phyloP scores from a whole-genome alignment of 2,888 invertebrate species.

The Bursaphelenchus okinawaensis region DNA sequence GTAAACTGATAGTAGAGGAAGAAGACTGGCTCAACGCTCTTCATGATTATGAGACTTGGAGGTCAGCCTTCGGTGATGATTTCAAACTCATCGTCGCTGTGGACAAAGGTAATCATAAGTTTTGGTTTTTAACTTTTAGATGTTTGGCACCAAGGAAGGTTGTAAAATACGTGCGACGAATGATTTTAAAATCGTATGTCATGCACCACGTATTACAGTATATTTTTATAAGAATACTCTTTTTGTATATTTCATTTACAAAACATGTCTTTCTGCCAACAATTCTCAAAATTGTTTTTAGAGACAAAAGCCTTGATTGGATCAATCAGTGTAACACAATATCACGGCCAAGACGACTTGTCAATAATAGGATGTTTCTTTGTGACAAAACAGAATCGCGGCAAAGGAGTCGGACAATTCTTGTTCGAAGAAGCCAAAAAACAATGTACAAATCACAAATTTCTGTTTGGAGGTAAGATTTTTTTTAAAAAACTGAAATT shows the following conservation, averaged over 20 bases:
- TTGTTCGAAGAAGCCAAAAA: slow-evolving; percentile 1
- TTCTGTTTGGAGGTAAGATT: slow-evolving; percentile 8
- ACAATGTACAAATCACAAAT: neutral
- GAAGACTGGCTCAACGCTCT: slow-evolving; percentile 3
- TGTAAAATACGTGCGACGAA: no score
- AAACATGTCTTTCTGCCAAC: neutral
- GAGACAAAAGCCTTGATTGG: slow-evolving; percentile 2
- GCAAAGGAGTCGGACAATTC: neutral
- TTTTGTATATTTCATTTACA: no score
- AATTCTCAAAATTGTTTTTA: neutral
- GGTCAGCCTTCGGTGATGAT: neutral
- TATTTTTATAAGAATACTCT: no score
- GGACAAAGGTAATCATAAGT: neutral
- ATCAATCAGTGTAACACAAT: neutral
- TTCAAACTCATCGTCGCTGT: slow-evolving; percentile 5
- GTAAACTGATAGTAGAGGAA: neutral
- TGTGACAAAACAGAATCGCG: neutral
- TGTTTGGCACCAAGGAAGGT: no score
- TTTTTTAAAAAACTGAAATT: no score
- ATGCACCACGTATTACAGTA: no score
- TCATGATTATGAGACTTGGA: neutral
- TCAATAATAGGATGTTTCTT: neutral
- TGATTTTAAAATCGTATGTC: no score
- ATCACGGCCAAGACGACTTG: neutral
- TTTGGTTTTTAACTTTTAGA: no score